Base-by-base conservation (phyloP, 1,140 invertebrate genomes). In the Aphidius ervi region DNA sequence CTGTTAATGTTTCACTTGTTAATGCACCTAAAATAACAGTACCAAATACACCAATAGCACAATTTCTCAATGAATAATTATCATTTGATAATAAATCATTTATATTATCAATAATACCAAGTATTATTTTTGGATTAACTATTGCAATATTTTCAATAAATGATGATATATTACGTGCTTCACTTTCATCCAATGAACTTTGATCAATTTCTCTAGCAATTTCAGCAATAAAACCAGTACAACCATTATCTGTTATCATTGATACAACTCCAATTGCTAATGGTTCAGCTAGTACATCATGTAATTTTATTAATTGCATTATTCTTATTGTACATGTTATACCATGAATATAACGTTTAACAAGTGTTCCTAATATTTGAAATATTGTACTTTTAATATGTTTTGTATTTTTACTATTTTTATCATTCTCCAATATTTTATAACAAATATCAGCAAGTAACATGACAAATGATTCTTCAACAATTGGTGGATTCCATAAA, bases 281-380 rank as follows among this genome's bases (percentile, higher is more conserved):
- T n/a, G 86, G 83, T 45, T 75, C 74, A 1, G 86, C 85, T 42
- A 90, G 76, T 73, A 86, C 83, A 66, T 94, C 90, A 70, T 85
- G 85, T 61, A 87, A 84, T 78, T 91, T 88, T 6, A 93, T 76
- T 47, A 91, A 72, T 85, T 94, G 85, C 61, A 88, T 83, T 63
- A 88, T 78, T 78, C 85, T 86, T 37, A 88, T 82, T 40, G 84
- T 81, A 67, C 86, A 88, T 46, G 82, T 83, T 16, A 87, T 80
- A 0, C 83, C 86, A 78, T 95, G 91, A 68, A 91, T 91, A 71
- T 92, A 93, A 47, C 84, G 85, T 70, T 92, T 92, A 31, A 94
- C 86, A 23, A 93, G 81, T n/a, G 85, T 82, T 20, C 89, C 91
- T 49, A 95, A 75, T 60, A 94, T 86, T 81, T 93, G 85, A 72